Conservation (phyloP, 2,888 invertebrate species). For the Platycnemis pennipes region DNA sequence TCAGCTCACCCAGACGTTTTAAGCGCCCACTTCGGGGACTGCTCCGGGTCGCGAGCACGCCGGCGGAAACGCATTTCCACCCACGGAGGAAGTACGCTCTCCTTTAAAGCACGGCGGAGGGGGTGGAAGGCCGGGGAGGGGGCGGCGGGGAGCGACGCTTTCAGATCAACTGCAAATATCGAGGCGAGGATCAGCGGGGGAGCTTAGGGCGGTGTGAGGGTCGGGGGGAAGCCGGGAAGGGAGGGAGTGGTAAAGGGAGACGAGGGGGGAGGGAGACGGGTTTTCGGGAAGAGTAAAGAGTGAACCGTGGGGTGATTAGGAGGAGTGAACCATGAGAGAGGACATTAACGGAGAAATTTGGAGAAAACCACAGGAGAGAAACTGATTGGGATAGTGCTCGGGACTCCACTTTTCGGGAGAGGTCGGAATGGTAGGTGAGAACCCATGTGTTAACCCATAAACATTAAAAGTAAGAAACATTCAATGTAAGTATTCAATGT, state of each 20-base stretch:
- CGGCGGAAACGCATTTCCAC: neutral
- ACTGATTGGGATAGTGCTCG: too few relatives aligned
- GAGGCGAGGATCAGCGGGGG: neutral
- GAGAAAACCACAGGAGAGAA: too few relatives aligned
- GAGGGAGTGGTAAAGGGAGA: neutral
- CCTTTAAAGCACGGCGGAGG: neutral
- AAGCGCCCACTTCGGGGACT: neutral
- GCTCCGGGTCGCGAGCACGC: neutral
- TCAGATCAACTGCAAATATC: neutral
- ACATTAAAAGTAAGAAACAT: too few relatives aligned
- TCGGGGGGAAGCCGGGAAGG: neutral
- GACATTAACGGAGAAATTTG: neutral
- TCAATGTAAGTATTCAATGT: too few relatives aligned
- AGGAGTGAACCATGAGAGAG: neutral
- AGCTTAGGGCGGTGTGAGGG: neutral
- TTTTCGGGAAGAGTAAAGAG: neutral
- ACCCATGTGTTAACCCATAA: too few relatives aligned
- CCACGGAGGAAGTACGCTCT: neutral
- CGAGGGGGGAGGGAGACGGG: neutral
- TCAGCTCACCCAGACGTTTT: neutral
- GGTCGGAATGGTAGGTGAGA: too few relatives aligned
- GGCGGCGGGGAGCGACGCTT: neutral
- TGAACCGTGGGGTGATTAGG: neutral
- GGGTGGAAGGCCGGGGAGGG: neutral
- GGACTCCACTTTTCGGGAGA: too few relatives aligned